Conservation (phyloP, 2,888 invertebrate genomes). For the Lepeophtheirus nordmannii region DNA sequence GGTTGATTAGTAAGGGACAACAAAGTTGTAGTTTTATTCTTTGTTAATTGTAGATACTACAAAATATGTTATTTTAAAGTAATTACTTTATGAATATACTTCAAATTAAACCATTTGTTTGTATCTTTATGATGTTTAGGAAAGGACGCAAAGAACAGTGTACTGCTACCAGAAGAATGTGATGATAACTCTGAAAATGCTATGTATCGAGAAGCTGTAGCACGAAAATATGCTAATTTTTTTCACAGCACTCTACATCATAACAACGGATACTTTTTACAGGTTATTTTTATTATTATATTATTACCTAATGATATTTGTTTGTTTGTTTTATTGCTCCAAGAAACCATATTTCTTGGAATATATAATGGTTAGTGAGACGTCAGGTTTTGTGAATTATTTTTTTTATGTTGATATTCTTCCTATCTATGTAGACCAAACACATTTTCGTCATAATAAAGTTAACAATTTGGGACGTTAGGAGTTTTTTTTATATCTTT, state of each 20-base stretch:
- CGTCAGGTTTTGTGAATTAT: neutral
- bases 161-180: neutral
- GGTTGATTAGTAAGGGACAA: no score
- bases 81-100: no score
- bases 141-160: neutral
- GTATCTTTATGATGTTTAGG: neutral
- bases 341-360: no score
- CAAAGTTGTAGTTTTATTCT: no score
- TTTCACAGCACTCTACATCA: constrained; percentile 22
- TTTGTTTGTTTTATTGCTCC: no score
- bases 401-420: neutral
- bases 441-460: neutral
- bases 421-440: neutral
- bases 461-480: no score
- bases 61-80: no score
- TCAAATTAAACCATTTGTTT: neutral
- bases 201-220: constrained; percentile 9
- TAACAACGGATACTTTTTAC: constrained; percentile 24
- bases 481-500: no score
- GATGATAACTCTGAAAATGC: constrained; percentile 14
- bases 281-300: constrained; percentile 8
- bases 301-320: no score
- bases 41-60: no score
- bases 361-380: neutral
- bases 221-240: constrained; percentile 16